Base-by-base conservation (phyloP, 2,888 invertebrate species). In the Molanna angustata region DNA sequence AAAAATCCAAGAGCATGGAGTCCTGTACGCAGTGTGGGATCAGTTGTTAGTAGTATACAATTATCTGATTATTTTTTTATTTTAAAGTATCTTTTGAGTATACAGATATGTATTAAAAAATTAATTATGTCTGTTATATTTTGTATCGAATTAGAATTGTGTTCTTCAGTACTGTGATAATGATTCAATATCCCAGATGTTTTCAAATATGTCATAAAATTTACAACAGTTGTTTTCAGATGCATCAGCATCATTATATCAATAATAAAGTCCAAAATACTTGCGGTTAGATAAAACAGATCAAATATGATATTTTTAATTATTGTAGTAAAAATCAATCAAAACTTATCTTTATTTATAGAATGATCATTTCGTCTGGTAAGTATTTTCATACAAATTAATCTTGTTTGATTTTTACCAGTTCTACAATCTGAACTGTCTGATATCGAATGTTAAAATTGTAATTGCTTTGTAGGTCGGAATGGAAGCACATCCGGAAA, bases 1-100 rank as follows among this genome's bases (percentile, higher is more conserved):
- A 86, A 84, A 63, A 88, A 89, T 70, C 88, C 88, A 16, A 80
- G 88, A 64, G 90, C 90, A 20, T 90, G 91, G 90, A 90, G 90
- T 64, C 91, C 91, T 14, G 88, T 90, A n/a, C 80, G 89, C 59
- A 90, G 90, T 65, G 90, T 90, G 6, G 91, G 91, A 7, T 90
- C 90, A 18, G 86, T 90, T 43, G 84, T 85, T 16, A 53, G 58
- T 59, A 16, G 14, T 1, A 20, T 35, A 4, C 9, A 37, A 19
- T 47, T 37, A 13, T 11, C 19, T 18, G 17, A 16, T 39, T 4
- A 20, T 39, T 6, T 11, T 22, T 7, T 42, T 22, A 40, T 17
- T 35, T 2, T 37, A 20, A 41, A 19, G 9, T 3, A 18, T 41
- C 16, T 19, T 11, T 17, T 4, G 4, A 11, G 11, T 19, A 41